These are phyloP conservation scores for Mesocricetus auratus DNA, from an alignment of 2,113 vertebrate species.

Conservation along the genomic window DNA sequence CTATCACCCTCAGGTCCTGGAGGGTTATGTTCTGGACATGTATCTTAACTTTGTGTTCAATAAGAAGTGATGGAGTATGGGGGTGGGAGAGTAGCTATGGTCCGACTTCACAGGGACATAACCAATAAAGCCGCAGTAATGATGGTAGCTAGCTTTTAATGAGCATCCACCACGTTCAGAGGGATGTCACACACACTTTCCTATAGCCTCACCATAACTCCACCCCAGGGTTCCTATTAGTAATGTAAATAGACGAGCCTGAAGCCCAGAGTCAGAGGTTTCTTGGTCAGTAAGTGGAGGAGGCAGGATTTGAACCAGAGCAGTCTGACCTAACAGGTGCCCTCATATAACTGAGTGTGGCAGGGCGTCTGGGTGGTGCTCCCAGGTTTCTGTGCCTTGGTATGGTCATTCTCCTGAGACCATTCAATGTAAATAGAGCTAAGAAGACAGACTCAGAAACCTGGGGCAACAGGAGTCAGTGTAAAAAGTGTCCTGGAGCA, in stretches of 20 bases:
- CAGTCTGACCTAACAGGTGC: neutral
- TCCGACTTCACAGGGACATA: neutral
- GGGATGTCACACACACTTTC: rapidly evolving
- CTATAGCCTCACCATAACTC: neutral
- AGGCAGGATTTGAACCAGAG: neutral
- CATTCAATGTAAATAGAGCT: rapidly evolving
- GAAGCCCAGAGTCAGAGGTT: neutral
- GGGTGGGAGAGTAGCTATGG: neutral
- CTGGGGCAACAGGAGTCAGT: rapidly evolving
- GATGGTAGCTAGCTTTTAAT: neutral
- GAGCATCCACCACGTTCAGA: rapidly evolving
- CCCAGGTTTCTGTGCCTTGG: neutral
- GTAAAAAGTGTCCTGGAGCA: rapidly evolving
- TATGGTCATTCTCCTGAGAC: neutral
- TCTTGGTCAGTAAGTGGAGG: neutral
- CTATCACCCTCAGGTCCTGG: constrained; percentile 41
- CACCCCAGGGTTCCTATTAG: rapidly evolving
- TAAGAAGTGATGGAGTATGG: neutral
- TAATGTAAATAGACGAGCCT: neutral
- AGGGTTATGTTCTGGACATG: constrained; percentile 14
- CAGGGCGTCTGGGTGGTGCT: neutral
- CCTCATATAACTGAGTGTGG: rapidly evolving
- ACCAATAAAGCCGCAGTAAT: neutral
- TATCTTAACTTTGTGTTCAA: constrained; percentile 28
- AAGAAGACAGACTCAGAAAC: neutral